Conservation (phyloP, 2,113 vertebrate species). For the Leuciscus idus region DNA sequence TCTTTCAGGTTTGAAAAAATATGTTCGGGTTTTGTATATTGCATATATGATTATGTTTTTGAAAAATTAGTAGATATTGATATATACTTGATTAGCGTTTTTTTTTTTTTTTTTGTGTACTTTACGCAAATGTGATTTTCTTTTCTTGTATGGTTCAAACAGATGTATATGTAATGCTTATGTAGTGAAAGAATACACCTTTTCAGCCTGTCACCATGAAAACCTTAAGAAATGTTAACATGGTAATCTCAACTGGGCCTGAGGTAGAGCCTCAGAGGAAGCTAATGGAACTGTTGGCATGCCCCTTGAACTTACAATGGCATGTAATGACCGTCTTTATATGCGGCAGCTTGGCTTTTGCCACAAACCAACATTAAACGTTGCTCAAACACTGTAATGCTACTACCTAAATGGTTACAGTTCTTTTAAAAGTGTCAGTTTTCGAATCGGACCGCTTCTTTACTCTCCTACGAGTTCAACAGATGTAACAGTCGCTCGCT, state of each 20-base stretch:
- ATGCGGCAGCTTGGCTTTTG: slow-evolving; percentile 51
- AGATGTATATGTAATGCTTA: slow-evolving; percentile 88
- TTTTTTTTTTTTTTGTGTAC: slow-evolving; percentile 80
- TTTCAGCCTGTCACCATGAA: slow-evolving; percentile 78
- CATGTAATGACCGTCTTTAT: slow-evolving; percentile 45
- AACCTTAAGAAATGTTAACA: slow-evolving; percentile 73
- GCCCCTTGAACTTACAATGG: slow-evolving; percentile 40
- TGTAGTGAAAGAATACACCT: slow-evolving; percentile 80
- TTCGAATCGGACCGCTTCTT: neutral
- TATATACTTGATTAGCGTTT: slow-evolving; percentile 85
- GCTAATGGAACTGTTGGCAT: slow-evolving; percentile 59
- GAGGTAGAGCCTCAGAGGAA: slow-evolving; percentile 85
- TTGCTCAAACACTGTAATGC: slow-evolving; percentile 51
- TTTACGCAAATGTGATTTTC: slow-evolving; percentile 92
- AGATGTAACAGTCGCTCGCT: neutral
- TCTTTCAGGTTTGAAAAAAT: slow-evolving; percentile 85
- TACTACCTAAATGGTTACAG: slow-evolving; percentile 48
- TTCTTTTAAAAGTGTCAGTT: slow-evolving; percentile 13
- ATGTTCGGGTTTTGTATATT: slow-evolving; percentile 89
- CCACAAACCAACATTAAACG: slow-evolving; percentile 55
- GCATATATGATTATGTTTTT: slow-evolving; percentile 86
- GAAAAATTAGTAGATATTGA: slow-evolving; percentile 85
- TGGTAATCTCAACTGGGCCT: slow-evolving; percentile 82
- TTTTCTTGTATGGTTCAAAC: slow-evolving; percentile 85
- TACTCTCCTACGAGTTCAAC: slow-evolving; percentile 21